Evolutionary conservation across 2,113 vertebrate genomes (phyloP).

Genomic region (Chionodraco myersi): DNA sequence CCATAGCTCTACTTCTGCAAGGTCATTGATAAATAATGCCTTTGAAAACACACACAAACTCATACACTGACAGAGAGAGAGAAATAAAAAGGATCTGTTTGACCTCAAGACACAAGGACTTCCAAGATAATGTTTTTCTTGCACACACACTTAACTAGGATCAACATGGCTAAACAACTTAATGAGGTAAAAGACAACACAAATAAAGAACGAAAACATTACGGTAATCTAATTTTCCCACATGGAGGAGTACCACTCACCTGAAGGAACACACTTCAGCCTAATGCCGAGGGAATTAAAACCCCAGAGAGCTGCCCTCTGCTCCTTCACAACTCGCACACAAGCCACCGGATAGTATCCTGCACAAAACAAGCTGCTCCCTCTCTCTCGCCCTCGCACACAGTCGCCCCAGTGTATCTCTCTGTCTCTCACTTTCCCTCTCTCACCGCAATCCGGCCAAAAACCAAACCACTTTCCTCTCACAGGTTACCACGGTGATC

Average conservation of each 20-base stretch:
- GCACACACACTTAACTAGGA: background rate
- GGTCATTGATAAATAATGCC: conserved; percentile 45
- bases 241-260: conserved; percentile 62
- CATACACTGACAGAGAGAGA: conserved; percentile 8
- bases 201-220: background rate
- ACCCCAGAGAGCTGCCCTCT: conserved; percentile 67
- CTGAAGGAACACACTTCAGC: conserved; percentile 58
- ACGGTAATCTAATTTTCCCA: background rate
- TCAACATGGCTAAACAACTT: conserved; percentile 4
- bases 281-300: conserved; percentile 41
- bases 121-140: background rate
- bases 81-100: conserved; percentile 56
- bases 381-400: conserved; percentile 47
- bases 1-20: conserved; percentile 29
- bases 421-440: conserved; percentile 54
- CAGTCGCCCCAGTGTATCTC: conserved; percentile 49
- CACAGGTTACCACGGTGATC: conserved; percentile 80
- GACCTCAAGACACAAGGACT: conserved; percentile 45
- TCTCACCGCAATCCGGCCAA: conserved; percentile 53
- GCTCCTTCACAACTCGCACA: conserved; percentile 65
- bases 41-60: conserved; percentile 23
- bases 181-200: background rate
- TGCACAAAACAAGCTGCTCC: conserved; percentile 60
- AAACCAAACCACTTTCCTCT: conserved; percentile 65
- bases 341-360: conserved; percentile 67